These are phyloP conservation scores for Seriola aureovittata DNA, from an alignment of 2,113 vertebrate species.

Conservation along the genomic window DNA sequence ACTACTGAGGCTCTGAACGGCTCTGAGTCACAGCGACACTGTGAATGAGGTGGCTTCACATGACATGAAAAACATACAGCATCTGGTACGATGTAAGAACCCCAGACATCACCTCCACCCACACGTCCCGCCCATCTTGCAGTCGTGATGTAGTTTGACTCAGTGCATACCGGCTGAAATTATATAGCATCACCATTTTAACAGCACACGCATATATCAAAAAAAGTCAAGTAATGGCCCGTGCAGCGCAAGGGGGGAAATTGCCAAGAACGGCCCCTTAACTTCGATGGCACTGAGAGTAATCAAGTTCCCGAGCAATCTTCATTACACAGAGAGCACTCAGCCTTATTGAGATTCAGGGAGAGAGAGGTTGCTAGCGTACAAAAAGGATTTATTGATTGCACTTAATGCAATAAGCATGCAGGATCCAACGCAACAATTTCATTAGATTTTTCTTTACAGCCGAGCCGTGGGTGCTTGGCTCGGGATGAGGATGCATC, in stretches of 20 bases:
- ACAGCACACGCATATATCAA: constrained; percentile 45
- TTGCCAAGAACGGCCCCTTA: constrained; percentile 65
- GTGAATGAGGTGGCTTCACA: background rate
- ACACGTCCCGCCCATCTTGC: background rate
- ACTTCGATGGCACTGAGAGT: constrained; percentile 70
- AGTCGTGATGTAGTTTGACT: constrained; percentile 36
- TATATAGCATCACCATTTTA: constrained; percentile 34
- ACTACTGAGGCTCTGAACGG: constrained; percentile 5
- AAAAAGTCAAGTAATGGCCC: constrained; percentile 56
- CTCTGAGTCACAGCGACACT: constrained; percentile 21
- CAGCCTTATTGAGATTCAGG: constrained; percentile 85
- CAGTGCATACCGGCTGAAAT: constrained; percentile 36
- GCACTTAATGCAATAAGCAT: constrained; percentile 87
- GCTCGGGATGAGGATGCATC: constrained; percentile 26
- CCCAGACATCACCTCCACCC: no score
- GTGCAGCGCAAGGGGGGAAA: constrained; percentile 37
- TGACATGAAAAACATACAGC: constrained; percentile 18
- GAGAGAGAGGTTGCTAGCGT: constrained; percentile 67
- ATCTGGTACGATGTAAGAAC: constrained; percentile 13
- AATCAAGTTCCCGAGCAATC: constrained; percentile 85
- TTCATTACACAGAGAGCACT: constrained; percentile 85
- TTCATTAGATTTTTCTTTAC: constrained; percentile 80
- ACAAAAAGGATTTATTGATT: constrained; percentile 87
- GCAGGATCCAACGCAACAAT: constrained; percentile 81
- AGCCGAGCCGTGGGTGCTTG: constrained; percentile 37